Evolutionary conservation across 2,888 invertebrate species (phyloP).

Genomic region (Apamea sordens): DNA sequence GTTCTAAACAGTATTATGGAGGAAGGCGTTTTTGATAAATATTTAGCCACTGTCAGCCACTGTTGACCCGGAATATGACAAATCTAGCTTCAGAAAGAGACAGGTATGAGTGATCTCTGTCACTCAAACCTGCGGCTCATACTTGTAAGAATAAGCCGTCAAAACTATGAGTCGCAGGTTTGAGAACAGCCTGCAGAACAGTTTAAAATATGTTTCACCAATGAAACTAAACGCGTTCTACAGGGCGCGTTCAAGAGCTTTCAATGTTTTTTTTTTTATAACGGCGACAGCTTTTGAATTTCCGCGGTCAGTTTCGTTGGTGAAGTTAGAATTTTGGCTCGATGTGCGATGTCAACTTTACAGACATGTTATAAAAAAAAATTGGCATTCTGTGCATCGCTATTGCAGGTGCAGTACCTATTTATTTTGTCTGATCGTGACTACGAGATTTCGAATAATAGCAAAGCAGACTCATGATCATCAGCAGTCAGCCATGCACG

Average conservation of each 20-base stretch:
- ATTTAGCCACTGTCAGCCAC: not conserved
- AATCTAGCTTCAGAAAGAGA: not conserved
- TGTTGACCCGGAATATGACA: not conserved
- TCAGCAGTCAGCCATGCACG: too few species aligned
- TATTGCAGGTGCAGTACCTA: not conserved
- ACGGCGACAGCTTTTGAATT: not conserved
- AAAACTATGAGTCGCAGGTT: too few species aligned
- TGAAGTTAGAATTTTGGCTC: not conserved
- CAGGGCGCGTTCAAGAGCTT: not conserved
- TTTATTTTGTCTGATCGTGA: not conserved
- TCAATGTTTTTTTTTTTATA: not conserved
- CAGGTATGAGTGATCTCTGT: not conserved
- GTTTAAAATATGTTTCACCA: too few species aligned
- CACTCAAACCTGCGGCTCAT: not conserved
- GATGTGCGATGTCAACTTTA: not conserved
- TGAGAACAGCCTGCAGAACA: too few species aligned
- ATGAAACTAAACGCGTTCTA: not conserved
- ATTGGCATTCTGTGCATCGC: not conserved
- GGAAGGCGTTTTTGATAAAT: not conserved
- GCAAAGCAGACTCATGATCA: not conserved
- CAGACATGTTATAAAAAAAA: not conserved
- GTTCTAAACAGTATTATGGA: slow-evolving; percentile 7
- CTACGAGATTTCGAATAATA: not conserved
- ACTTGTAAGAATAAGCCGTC: not conserved
- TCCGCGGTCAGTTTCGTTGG: not conserved